Evolutionary conservation across 2,113 vertebrate genomes (phyloP).

Genomic region (Bujurquina vittata): DNA sequence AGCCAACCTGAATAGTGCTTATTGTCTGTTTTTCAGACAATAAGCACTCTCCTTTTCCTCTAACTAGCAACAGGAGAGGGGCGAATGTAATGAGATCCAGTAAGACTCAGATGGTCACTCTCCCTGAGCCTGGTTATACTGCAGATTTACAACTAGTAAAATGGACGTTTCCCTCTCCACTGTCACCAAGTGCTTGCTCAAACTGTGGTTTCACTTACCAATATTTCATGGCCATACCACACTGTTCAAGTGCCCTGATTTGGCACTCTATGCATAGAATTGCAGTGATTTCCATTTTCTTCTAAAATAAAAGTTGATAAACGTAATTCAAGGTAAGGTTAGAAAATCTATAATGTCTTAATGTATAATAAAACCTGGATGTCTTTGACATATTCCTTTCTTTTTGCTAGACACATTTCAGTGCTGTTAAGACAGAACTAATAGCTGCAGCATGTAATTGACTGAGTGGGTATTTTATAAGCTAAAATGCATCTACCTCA

Average conservation of each 20-base stretch:
- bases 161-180: background rate
- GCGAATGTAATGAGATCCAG: no score
- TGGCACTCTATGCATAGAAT: background rate
- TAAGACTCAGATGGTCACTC: background rate
- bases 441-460: conserved; percentile 19
- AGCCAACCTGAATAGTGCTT: background rate
- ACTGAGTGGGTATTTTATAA: conserved; percentile 34
- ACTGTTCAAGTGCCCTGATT: background rate
- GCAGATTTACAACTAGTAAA: background rate
- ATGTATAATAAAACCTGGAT: conserved; percentile 15
- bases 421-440: conserved; percentile 27
- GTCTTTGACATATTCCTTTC: conserved; percentile 24
- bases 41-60: background rate
- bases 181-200: background rate
- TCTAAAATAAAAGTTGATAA: conserved; percentile 13
- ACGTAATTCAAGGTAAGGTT: conserved; percentile 1
- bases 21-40: background rate
- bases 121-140: background rate
- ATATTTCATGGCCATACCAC: background rate
- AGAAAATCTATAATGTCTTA: background rate
- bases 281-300: background rate
- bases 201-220: background rate
- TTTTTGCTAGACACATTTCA: conserved; percentile 19
- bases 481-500: conserved; percentile 39
- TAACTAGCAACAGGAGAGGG: background rate